Percentiles rank a stretch among this genome's conserved stretches.
Conservation (phyloP, 2,888 invertebrate species). For the Nomada fabriciana region DNA sequence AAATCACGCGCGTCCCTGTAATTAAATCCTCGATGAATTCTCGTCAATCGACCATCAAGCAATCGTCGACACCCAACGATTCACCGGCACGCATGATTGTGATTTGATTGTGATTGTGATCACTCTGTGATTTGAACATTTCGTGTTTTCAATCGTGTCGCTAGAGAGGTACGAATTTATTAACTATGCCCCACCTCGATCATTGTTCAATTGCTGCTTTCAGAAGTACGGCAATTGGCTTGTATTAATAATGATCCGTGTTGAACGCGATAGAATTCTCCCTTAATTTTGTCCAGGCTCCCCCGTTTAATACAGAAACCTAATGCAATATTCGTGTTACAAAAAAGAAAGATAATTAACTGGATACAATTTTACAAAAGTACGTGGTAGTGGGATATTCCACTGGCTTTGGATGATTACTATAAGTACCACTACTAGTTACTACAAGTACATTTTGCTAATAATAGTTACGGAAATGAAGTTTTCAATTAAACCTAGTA, state of each 20-base stretch:
- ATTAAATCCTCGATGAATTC: constrained; percentile 76
- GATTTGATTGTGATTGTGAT: not conserved
- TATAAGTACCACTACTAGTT: too few relatives aligned
- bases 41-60: constrained; percentile 59
- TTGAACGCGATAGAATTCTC: not conserved
- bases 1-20: constrained; percentile 72
- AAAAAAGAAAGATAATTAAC: too few relatives aligned
- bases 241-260: constrained; percentile 9
- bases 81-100: constrained; percentile 10
- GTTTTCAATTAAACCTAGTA: too few relatives aligned
- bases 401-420: too few relatives aligned
- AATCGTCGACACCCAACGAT: constrained; percentile 52
- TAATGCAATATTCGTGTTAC: too few relatives aligned
- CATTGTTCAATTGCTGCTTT: constrained; percentile 45
- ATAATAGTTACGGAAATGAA: too few relatives aligned
- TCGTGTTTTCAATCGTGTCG: constrained; percentile 40
- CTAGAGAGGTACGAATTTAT: constrained; percentile 34
- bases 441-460: too few relatives aligned
- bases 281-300: not conserved
- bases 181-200: constrained; percentile 37
- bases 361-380: not conserved
- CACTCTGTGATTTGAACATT: constrained; percentile 46
- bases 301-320: not conserved
- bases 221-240: constrained; percentile 24
- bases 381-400: too few relatives aligned